Evolutionary conservation across 2,888 invertebrate species (phyloP).

Genomic region (Polymixis lichenea): DNA sequence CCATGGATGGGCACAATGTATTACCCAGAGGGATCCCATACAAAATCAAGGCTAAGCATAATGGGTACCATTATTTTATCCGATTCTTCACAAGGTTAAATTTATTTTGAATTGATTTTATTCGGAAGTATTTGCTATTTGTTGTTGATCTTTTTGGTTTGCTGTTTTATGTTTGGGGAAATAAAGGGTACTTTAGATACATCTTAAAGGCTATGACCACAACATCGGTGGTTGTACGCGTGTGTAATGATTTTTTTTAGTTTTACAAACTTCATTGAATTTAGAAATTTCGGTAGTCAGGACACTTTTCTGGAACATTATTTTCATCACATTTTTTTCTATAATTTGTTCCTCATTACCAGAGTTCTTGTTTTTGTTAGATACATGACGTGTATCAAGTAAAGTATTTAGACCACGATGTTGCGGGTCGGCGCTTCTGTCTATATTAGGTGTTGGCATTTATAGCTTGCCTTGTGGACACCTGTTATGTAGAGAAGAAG

Average conservation of each 20-base stretch:
- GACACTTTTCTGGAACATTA: neutral
- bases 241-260: no score
- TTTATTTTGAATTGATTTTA: constrained; percentile 29
- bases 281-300: neutral
- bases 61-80: constrained; percentile 49
- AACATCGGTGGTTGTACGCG: no score
- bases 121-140: constrained; percentile 6
- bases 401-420: constrained; percentile 37
- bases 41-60: constrained; percentile 41
- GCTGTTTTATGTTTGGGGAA: neutral
- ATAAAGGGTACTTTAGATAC: neutral
- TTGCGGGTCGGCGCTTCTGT: neutral
- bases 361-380: neutral
- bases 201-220: neutral
- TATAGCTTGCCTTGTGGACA: constrained; percentile 17
- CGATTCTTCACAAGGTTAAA: constrained; percentile 43
- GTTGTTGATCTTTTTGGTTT: neutral
- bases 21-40: constrained; percentile 31
- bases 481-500: neutral
- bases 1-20: constrained; percentile 51
- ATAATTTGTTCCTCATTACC: neutral
- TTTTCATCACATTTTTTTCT: neutral
- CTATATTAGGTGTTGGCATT: constrained; percentile 35
- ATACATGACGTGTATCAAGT: neutral
- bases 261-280: neutral